Base-by-base conservation (phyloP, 2,797 vertebrate species). In the Gymnothorax reevesii region DNA sequence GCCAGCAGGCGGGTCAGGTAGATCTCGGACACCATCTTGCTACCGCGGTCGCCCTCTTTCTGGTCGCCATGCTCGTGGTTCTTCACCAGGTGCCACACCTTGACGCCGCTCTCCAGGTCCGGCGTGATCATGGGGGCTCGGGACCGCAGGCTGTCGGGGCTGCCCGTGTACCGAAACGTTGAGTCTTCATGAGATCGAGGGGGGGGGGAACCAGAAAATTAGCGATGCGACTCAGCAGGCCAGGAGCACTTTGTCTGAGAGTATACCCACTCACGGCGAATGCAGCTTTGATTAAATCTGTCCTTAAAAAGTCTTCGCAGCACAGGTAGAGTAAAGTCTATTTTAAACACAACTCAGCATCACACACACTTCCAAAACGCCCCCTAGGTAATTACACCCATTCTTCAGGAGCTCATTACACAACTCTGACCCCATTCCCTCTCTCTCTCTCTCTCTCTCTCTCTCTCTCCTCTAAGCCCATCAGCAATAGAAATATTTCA, bases 11-110 rank as follows among this genome's bases (percentile, higher is more conserved):
- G 95, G 83, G 99, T 99, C 93, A 99, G 95, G 93, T 99, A 99
- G 94, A 99, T 99, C 95, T 99, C 99, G 0, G 99, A 99, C 49
- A 99, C 99, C 99, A 99, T 99, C 95, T 99, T 99, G 92, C 98
- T 99, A 49, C 99, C 99, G 0, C 98, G 95, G 91, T 99, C 99
- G 0, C 99, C 98, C 86, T 99, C 99, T 90, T 99, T 99, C 94
- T 99, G 99, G 94, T 99, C 99, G 13, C 98, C 98, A 0, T 99
- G 99, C 82, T 99, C 98, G 4, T 99, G 99, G 94, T 99, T 99
- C 94, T 99, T 99, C 87, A 99, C 99, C 90, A 99, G 92, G 89
- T 99, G 99, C 99, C 99, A 99, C 86, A 99, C 97, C 92, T 99
- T 99, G 83, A 99, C 98, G 0, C 99, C 98, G 0, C 98, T 99